phyloP scores from a whole-genome alignment of 2,888 invertebrate genomes.

The Palloptera scutellata region DNA sequence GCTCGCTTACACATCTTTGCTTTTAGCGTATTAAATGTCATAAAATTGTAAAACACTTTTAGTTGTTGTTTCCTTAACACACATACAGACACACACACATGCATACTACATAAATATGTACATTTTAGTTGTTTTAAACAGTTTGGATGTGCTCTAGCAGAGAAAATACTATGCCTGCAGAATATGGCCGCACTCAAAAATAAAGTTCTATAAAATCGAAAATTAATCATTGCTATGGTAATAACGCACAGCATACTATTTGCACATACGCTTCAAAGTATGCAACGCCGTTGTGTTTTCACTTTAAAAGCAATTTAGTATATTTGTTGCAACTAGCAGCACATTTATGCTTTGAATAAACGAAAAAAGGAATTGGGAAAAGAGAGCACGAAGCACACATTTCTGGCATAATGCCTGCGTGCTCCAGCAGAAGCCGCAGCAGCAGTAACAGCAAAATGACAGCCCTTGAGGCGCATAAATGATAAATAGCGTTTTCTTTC shows the following conservation, averaged over 20 bases:
- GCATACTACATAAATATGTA: too few species aligned
- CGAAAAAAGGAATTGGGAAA: neutral
- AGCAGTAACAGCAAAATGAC: neutral
- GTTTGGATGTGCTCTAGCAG: too few species aligned
- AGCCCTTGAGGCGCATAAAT: too few species aligned
- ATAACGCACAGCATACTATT: neutral
- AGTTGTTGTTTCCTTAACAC: too few species aligned
- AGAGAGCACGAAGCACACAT: neutral
- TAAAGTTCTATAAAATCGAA: neutral
- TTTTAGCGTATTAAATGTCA: too few species aligned
- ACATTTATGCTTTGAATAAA: neutral
- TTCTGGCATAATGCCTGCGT: neutral
- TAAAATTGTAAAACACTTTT: too few species aligned
- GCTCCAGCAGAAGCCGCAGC: neutral
- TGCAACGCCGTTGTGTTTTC: slow-evolving; percentile 1
- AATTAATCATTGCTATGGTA: slow-evolving; percentile 1
- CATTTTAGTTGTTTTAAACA: too few species aligned
- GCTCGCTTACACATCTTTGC: too few species aligned
- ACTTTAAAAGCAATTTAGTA: neutral
- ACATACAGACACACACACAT: too few species aligned
- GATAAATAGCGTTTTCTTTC: too few species aligned
- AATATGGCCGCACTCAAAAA: too few species aligned
- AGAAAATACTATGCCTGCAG: too few species aligned
- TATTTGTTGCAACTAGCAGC: neutral
- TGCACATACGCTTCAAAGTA: slow-evolving; percentile 22